Percentiles rank a stretch among this genome's conserved stretches.
Conservation (phyloP, 2,888 invertebrate genomes). For the Scelioninae gen. 2 region DNA sequence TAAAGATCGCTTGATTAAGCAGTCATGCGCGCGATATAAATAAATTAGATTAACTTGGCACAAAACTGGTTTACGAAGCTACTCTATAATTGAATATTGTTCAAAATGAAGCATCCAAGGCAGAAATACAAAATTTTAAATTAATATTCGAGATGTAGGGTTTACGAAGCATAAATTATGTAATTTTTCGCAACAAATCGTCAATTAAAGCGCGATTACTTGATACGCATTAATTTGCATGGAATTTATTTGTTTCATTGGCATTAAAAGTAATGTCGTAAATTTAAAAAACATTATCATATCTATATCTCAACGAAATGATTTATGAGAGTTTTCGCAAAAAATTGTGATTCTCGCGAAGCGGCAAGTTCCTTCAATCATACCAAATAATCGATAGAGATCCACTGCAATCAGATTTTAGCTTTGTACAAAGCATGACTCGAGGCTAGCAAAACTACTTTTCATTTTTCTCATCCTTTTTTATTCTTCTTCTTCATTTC, state of each 20-base stretch:
- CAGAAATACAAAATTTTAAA: not conserved
- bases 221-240: not conserved
- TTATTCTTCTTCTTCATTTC: conserved; percentile 34
- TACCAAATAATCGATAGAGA: conserved; percentile 36
- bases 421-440: conserved; percentile 46
- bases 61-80: no score
- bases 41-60: no score
- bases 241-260: not conserved
- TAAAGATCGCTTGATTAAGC: no score
- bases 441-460: conserved; percentile 50
- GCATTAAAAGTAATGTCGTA: not conserved
- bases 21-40: no score
- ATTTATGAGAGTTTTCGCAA: no score
- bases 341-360: conserved; percentile 18
- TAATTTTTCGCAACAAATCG: not conserved
- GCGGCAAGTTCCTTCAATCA: conserved; percentile 59
- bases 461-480: conserved; percentile 35
- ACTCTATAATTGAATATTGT: no score
- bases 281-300: not conserved
- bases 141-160: not conserved
- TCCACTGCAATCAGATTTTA: conserved; percentile 29
- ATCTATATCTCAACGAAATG: no score
- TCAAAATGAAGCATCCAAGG: no score
- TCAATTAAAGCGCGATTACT: not conserved
- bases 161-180: not conserved